A percentile compares a stretch with the other conserved stretches of the same genome.
These are phyloP conservation scores for Andrena dorsata DNA, from an alignment of 2,888 invertebrate species.

Conservation along the genomic window DNA sequence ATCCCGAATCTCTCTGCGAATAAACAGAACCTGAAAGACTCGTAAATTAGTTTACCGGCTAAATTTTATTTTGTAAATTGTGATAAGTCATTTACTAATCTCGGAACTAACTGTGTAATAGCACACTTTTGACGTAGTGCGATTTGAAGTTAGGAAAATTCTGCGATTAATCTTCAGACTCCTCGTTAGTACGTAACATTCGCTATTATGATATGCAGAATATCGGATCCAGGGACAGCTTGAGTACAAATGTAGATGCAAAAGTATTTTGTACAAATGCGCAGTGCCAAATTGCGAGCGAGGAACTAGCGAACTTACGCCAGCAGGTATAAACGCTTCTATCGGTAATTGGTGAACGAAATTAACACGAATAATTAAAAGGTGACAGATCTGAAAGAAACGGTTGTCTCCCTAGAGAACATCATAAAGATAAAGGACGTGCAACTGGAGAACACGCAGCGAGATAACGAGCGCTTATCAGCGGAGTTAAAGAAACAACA, in stretches of 20 bases:
- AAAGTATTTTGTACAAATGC: constrained; percentile 44
- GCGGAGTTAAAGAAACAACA: constrained; percentile 85
- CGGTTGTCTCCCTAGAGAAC: constrained; percentile 84
- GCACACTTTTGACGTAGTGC: not conserved
- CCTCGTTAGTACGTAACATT: constrained; percentile 40
- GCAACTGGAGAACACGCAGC: constrained; percentile 85
- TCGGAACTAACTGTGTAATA: not conserved
- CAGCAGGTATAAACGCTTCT: constrained; percentile 66
- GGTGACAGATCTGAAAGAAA: constrained; percentile 85
- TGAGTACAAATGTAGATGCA: constrained; percentile 50
- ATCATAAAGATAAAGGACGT: constrained; percentile 85
- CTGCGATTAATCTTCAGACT: constrained; percentile 4
- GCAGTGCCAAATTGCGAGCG: constrained; percentile 49
- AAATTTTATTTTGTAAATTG: constrained; percentile 4
- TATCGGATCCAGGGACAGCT: constrained; percentile 59
- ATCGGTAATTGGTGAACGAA: constrained; percentile 53
- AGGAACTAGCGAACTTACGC: constrained; percentile 57
- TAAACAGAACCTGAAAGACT: constrained; percentile 39
- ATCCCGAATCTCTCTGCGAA: constrained; percentile 16
- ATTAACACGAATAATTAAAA: constrained; percentile 78
- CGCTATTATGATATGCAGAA: constrained; percentile 76
- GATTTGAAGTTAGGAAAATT: constrained; percentile 21
- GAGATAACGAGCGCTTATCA: constrained; percentile 86
- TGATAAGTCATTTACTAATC: constrained; percentile 21
- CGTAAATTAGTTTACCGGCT: constrained; percentile 7